Conservation (phyloP, 2,797 vertebrate genomes). For the Liasis olivaceus region DNA sequence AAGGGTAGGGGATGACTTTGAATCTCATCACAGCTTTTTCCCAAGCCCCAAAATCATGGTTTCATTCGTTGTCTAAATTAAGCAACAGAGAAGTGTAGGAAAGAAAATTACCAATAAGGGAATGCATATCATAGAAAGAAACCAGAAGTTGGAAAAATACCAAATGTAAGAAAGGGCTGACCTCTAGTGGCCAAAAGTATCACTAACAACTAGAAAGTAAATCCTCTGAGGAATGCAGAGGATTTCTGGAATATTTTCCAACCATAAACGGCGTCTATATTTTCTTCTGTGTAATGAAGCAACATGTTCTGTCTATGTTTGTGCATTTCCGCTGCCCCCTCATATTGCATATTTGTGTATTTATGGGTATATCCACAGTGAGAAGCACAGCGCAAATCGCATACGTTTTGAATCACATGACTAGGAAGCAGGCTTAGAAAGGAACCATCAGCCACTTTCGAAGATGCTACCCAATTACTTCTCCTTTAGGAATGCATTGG, state of each 20-base stretch:
- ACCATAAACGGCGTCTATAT: neutral
- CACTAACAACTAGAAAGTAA: neutral
- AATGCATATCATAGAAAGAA: neutral
- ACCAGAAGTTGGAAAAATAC: neutral
- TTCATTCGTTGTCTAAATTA: neutral
- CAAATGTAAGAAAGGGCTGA: neutral
- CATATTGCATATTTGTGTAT: neutral
- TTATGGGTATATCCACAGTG: neutral
- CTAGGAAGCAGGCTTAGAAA: neutral
- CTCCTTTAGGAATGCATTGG: neutral
- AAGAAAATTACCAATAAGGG: neutral
- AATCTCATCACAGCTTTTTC: neutral
- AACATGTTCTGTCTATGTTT: neutral
- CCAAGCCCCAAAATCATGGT: neutral
- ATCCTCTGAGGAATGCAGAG: neutral
- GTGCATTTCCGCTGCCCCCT: neutral
- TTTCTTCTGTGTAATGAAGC: neutral
- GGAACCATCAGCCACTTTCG: neutral
- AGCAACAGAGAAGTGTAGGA: neutral
- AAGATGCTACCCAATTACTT: neutral
- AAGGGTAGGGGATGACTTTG: neutral
- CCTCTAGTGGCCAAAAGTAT: constrained; percentile 1
- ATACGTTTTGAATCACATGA: neutral
- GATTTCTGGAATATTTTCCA: neutral
- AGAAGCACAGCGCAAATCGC: neutral